Evolutionary conservation across 2,888 invertebrate species (phyloP).

Genomic region (Agonopterix alstromeriana): DNA sequence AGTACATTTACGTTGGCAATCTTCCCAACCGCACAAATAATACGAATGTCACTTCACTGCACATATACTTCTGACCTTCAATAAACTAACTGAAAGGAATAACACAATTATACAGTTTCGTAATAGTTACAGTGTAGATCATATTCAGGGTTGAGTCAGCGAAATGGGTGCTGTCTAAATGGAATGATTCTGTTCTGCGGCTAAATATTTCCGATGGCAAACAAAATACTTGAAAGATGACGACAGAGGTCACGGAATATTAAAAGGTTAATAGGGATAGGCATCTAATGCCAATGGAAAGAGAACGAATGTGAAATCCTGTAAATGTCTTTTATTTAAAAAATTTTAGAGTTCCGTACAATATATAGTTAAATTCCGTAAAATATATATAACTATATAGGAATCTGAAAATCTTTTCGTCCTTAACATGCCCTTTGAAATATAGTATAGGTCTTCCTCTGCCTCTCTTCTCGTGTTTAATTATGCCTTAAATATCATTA

Average conservation of each 20-base stretch:
- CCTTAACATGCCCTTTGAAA: too few species aligned
- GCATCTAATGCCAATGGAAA: too few species aligned
- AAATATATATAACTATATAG: too few species aligned
- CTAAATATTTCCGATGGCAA: conserved; percentile 16
- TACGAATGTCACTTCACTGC: conserved; percentile 35
- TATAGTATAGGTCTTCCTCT: too few species aligned
- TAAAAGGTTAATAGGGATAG: conserved; percentile 14
- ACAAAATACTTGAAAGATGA: conserved; percentile 18
- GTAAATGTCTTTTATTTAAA: too few species aligned
- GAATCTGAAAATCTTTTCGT: too few species aligned
- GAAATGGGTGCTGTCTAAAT: conserved; percentile 14
- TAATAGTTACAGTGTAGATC: conserved; percentile 19
- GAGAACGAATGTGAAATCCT: too few species aligned
- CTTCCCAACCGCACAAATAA: conserved; percentile 37
- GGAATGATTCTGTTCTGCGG: conserved; percentile 15
- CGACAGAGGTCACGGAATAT: conserved; percentile 23
- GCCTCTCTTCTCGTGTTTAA: too few species aligned
- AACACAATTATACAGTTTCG: conserved; percentile 21
- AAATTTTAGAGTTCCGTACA: too few species aligned
- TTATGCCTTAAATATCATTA: too few species aligned
- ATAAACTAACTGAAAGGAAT: conserved; percentile 20
- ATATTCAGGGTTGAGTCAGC: conserved; percentile 17
- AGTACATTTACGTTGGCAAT: conserved; percentile 32
- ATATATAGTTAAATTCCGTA: too few species aligned
- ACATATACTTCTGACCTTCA: conserved; percentile 28